phyloP scores from a whole-genome alignment of 2,888 invertebrate genomes.

The Ornithoptera alexandrae region DNA sequence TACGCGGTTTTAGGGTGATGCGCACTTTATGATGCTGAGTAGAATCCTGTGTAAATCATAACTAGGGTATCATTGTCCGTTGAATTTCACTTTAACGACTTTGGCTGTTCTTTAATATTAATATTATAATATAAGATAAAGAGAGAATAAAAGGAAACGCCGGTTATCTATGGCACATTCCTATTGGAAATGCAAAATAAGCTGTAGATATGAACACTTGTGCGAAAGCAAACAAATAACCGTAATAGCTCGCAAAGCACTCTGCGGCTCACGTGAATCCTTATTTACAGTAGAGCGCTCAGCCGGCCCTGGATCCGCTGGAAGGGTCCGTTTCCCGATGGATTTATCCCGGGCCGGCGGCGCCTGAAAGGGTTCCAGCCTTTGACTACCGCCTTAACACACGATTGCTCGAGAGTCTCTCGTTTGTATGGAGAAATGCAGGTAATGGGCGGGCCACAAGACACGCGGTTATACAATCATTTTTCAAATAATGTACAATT shows the following conservation, averaged over 20 bases:
- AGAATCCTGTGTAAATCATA: not conserved
- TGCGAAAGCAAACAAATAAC: not conserved
- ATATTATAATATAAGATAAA: no score
- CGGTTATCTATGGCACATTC: no score
- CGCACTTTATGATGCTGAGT: no score
- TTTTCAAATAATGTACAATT: no score
- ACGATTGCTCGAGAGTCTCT: constrained; percentile 6
- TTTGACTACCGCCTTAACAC: constrained; percentile 22
- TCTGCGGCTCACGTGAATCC: constrained; percentile 16
- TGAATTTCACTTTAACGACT: no score
- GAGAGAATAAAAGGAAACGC: no score
- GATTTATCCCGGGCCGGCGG: constrained; percentile 13
- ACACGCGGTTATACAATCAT: not conserved
- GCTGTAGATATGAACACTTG: not conserved
- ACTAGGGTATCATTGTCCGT: no score
- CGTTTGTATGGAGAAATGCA: constrained; percentile 14
- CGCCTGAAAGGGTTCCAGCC: constrained; percentile 20
- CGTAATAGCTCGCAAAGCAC: not conserved
- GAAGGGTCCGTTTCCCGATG: constrained; percentile 12
- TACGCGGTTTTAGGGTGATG: not conserved
- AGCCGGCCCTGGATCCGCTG: not conserved
- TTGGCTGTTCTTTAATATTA: no score
- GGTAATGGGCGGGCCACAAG: constrained; percentile 4
- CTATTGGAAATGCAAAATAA: no score
- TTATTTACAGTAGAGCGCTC: constrained; percentile 18